These are phyloP conservation scores for Drosophila emarginata DNA, from an alignment of 2,888 invertebrate species.

Conservation along the genomic window DNA sequence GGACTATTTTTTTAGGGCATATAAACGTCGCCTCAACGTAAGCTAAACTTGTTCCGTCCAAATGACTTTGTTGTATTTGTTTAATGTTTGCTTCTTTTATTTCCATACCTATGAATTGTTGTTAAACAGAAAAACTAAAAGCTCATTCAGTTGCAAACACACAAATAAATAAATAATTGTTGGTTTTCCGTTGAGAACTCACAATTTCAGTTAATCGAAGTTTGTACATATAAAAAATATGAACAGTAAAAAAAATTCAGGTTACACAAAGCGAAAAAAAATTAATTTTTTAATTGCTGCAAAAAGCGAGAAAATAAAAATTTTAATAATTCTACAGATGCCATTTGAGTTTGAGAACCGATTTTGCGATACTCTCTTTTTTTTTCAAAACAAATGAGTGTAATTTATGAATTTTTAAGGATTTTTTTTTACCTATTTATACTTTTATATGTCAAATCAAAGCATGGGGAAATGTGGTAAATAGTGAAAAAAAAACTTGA, in stretches of 20 bases:
- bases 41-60: neutral
- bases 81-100: neutral
- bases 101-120: neutral
- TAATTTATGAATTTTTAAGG: no score
- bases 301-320: neutral
- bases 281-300: slow-evolving; percentile 15
- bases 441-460: no score
- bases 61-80: neutral
- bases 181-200: neutral
- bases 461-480: no score
- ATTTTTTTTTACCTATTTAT: no score
- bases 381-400: no score
- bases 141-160: neutral
- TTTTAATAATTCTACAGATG: no score
- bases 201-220: slow-evolving; percentile 7
- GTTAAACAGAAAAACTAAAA: neutral
- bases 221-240: neutral
- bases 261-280: neutral
- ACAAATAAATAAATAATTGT: slow-evolving; percentile 4
- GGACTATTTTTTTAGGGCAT: neutral
- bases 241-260: neutral
- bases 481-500: no score
- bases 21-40: neutral
- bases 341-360: neutral
- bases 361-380: neutral